Conservation (phyloP, 2,113 vertebrate species). For the Leucosticte australis region DNA sequence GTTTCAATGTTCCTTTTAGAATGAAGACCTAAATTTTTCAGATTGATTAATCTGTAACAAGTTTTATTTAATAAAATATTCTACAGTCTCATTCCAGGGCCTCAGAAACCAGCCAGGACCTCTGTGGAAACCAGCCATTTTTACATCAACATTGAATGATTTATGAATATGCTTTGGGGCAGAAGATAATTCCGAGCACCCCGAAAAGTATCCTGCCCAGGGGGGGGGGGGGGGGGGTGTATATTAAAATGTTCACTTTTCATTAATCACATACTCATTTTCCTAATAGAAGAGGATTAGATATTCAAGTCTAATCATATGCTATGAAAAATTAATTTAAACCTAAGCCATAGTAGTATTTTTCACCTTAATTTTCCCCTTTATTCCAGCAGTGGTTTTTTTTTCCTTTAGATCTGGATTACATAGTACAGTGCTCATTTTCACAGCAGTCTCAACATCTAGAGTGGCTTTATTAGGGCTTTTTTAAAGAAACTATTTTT, state of each 20-base stretch:
- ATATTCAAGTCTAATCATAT: constrained; percentile 40
- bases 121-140: constrained; percentile 43
- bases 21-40: constrained; percentile 34
- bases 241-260: constrained; percentile 48
- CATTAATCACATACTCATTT: constrained; percentile 55
- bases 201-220: constrained; percentile 42
- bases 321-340: constrained; percentile 50
- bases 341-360: not conserved
- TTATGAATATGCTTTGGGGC: constrained; percentile 60
- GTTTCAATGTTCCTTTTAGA: constrained; percentile 40
- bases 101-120: constrained; percentile 12
- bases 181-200: constrained; percentile 61
- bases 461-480: not conserved
- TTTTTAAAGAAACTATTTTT: not conserved
- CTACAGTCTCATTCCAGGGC: constrained; percentile 29
- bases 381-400: not conserved
- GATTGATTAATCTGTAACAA: constrained; percentile 30
- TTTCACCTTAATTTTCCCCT: not conserved
- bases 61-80: constrained; percentile 40
- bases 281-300: constrained; percentile 41
- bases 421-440: not conserved
- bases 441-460: not conserved
- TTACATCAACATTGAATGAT: constrained; percentile 64
- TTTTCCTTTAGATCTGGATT: not conserved
- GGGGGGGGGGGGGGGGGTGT: not conserved